Evolutionary conservation across 2,113 vertebrate genomes (phyloP).

Genomic region (Gallinago media): DNA sequence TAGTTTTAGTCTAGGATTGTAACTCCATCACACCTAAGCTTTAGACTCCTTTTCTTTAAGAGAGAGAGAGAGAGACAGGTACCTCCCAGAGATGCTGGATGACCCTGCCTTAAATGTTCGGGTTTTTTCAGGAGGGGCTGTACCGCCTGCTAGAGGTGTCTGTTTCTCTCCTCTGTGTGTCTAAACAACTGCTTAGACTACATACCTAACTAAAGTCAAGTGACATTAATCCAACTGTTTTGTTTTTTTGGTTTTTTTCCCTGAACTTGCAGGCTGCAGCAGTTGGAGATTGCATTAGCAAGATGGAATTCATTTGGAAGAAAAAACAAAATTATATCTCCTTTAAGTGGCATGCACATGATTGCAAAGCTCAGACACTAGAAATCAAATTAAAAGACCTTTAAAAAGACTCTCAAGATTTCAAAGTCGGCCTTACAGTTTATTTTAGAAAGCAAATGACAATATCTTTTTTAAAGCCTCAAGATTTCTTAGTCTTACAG

Average conservation of each 20-base stretch:
- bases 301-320: not conserved
- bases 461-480: not conserved
- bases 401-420: not conserved
- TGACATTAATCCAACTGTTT: not conserved
- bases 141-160: not conserved
- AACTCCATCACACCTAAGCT: not conserved
- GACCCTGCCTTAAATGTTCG: not conserved
- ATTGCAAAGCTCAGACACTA: not conserved
- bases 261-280: not conserved
- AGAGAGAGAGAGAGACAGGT: not conserved
- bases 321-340: not conserved
- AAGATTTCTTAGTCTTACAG: not conserved
- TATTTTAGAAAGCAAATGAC: not conserved
- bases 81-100: not conserved
- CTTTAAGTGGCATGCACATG: not conserved
- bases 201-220: not conserved
- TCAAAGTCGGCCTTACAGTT: not conserved
- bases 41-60: not conserved
- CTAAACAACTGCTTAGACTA: not conserved
- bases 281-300: not conserved
- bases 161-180: not conserved
- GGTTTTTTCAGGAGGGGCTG: not conserved
- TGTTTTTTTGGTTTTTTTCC: fast-evolving
- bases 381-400: not conserved
- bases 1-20: not conserved